Base-by-base conservation (phyloP, 2,113 vertebrate species). In the Terrapene triunguis region DNA sequence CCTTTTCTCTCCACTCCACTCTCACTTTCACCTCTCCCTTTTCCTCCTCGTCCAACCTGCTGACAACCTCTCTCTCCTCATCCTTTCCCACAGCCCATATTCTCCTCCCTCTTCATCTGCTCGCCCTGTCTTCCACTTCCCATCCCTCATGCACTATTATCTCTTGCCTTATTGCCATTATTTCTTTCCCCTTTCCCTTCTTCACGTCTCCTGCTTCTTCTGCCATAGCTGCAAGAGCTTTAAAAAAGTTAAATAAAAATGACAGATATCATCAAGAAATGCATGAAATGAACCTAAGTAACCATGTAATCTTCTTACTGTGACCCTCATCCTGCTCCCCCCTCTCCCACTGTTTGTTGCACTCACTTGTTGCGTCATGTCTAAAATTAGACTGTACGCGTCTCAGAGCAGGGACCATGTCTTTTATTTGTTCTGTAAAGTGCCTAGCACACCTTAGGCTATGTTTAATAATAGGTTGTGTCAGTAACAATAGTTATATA, bases 351-450 rank as follows among this genome's bases (percentile, higher is more conserved):
- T 69, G 59, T 85, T 94, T 85, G 54, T 80, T 92, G 42, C 10
- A 11, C 32, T 93, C 53, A 62, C 62, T 95, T 82, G 21, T 91
- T 95, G 74, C 89, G 44, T 50, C 69, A 85, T 51, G 16, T 62
- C 80, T 94, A 95, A 96, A 96, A 94, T 89, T 42, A 95, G 54
- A 57, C 55, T 89, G 38, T 24, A 38, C 51, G 3, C 35, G 89
- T 89, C 81, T 85, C 21, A 81, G 85, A 32, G 51, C 21, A 86
- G 59, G 85, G 92, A 72, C 6, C 1, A 47, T 2, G 10, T 69
- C 48, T 95, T 69, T 35, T 83, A 94, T 44, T 86, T 93, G 14
- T 69, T 88, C 91, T 89, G 25, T 82, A 32, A 92, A 89, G 51
- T 55, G 48, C 85, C 2, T 48, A 62, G 42, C 25, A 19, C 53